A percentile compares a stretch with the other conserved stretches of the same genome.
Conservation (phyloP, 2,888 invertebrate species). For the Amaurobius ferox region DNA sequence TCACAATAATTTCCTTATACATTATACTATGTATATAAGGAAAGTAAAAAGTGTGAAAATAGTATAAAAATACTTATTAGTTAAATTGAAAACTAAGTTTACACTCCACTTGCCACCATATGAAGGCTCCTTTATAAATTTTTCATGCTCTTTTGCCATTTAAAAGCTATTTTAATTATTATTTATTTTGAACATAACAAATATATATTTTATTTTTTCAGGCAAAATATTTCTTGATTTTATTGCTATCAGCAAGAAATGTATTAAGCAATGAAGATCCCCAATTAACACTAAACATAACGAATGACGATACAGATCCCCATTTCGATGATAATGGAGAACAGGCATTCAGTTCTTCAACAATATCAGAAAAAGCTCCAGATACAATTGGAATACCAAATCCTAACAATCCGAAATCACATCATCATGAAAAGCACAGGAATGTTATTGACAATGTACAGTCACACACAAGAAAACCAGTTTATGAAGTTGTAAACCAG, state of each 20-base stretch:
- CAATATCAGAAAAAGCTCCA: slow-evolving; percentile 2
- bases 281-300: neutral
- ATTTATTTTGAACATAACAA: too few relatives aligned
- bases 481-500: slow-evolving; percentile 52
- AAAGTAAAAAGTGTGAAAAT: too few relatives aligned
- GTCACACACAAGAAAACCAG: slow-evolving; percentile 39
- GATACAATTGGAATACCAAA: slow-evolving; percentile 54
- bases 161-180: too few relatives aligned
- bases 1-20: too few relatives aligned
- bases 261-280: neutral
- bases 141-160: too few relatives aligned
- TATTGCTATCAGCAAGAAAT: neutral
- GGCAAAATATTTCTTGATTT: neutral
- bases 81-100: too few relatives aligned
- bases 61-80: too few relatives aligned
- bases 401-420: slow-evolving; percentile 14
- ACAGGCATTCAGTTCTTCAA: slow-evolving; percentile 19
- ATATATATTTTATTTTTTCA: neutral
- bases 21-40: too few relatives aligned
- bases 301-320: neutral
- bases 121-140: too few relatives aligned
- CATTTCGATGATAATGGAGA: slow-evolving; percentile 33
- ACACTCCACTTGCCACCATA: too few relatives aligned
- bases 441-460: slow-evolving; percentile 26
- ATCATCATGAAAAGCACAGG: slow-evolving; percentile 44